Evolutionary conservation across 2,113 vertebrate species (phyloP).

Genomic region (Euleptes europaea): DNA sequence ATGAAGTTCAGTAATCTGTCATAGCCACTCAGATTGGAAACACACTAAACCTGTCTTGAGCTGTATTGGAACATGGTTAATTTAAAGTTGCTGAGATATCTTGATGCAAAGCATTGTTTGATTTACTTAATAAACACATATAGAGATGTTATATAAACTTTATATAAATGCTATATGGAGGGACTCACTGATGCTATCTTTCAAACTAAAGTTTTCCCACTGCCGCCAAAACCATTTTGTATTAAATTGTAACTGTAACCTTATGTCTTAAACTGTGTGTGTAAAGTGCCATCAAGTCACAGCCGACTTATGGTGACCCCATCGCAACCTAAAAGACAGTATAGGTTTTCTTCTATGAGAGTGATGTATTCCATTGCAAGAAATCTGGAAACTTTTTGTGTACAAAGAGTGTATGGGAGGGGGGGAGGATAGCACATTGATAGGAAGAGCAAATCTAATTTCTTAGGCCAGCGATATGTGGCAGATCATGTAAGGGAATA

Average conservation of each 20-base stretch:
- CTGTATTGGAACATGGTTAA: neutral
- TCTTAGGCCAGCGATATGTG: conserved; percentile 35
- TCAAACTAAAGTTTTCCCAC: neutral
- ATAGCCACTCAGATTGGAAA: neutral
- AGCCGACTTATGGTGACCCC: too few relatives aligned
- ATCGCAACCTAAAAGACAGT: neutral
- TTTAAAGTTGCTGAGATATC: neutral
- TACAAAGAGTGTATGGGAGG: neutral
- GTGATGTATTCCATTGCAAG: neutral
- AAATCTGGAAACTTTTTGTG: neutral
- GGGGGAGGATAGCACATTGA: conserved; percentile 7
- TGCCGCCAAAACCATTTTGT: conserved; percentile 4
- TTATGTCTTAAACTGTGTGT: neutral
- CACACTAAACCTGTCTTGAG: neutral
- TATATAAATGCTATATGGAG: too few relatives aligned
- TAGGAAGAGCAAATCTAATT: conserved; percentile 11
- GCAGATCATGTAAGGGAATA: conserved; percentile 6
- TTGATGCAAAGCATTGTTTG: neutral
- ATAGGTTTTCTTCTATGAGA: neutral
- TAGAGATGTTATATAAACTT: too few relatives aligned
- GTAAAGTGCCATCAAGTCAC: too few relatives aligned
- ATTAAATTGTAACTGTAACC: neutral
- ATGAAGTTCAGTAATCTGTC: neutral
- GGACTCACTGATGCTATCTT: conserved; percentile 3
- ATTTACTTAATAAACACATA: neutral